Percentiles rank a stretch among this genome's conserved stretches.
phyloP scores from a whole-genome alignment of 2,113 vertebrate species.

The Calyptommatus sinebrachiatus region DNA sequence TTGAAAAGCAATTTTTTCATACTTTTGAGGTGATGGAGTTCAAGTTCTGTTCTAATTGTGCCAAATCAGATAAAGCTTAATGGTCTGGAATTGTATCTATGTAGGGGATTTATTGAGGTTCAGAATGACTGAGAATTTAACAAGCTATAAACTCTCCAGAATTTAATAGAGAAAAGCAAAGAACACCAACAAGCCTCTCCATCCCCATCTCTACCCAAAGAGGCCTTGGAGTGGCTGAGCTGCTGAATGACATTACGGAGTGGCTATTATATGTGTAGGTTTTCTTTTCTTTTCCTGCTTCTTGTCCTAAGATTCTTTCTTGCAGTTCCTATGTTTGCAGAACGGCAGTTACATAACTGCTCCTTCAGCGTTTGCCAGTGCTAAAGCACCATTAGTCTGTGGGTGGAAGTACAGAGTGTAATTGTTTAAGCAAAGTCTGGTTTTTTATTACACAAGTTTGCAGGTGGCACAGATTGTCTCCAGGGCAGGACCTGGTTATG shows the following conservation, averaged over 20 bases:
- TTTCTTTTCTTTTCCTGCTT: conserved; percentile 27
- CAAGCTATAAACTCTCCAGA: no score
- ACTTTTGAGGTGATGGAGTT: background rate
- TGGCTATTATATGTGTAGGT: conserved; percentile 12
- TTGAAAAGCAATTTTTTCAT: background rate
- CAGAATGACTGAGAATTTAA: background rate
- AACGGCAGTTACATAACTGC: conserved; percentile 27
- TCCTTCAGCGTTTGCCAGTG: background rate
- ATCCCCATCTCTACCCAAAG: accelerated
- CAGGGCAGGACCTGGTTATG: accelerated
- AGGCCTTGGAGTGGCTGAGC: background rate
- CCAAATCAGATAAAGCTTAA: background rate
- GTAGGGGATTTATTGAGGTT: background rate
- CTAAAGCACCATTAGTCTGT: background rate
- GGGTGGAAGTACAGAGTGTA: conserved; percentile 10
- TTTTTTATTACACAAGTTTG: background rate
- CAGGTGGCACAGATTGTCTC: background rate
- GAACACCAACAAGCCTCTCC: background rate
- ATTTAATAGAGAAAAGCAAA: background rate
- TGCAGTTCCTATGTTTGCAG: conserved; percentile 26
- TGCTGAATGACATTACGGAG: background rate
- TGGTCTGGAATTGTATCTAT: background rate
- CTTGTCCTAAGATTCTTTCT: background rate
- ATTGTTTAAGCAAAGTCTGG: background rate
- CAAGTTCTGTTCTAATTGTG: background rate